These are phyloP conservation scores for Sarcophaga carnaria DNA, from an alignment of 2,888 invertebrate genomes.

Conservation along the genomic window DNA sequence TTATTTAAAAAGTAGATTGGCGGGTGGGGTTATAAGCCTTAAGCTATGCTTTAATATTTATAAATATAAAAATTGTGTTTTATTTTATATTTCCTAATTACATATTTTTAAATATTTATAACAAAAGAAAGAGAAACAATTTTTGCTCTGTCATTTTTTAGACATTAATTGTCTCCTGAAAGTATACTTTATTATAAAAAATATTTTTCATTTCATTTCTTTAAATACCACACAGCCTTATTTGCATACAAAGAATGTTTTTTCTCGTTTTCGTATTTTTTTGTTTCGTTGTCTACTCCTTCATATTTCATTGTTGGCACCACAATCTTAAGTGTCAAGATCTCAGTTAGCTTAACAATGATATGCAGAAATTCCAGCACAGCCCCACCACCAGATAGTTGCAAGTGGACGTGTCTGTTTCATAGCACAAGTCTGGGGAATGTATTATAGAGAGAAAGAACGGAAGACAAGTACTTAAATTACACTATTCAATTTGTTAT, in stretches of 20 bases:
- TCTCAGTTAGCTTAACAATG: slow-evolving; percentile 44
- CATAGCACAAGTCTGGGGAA: background rate
- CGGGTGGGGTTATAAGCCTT: no score
- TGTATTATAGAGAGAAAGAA: background rate
- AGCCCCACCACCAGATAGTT: background rate
- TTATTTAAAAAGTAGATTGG: no score
- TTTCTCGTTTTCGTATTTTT: slow-evolving; percentile 1
- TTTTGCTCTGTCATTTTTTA: slow-evolving; percentile 13
- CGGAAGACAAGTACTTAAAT: background rate
- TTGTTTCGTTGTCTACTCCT: slow-evolving; percentile 8
- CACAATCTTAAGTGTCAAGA: slow-evolving; percentile 48
- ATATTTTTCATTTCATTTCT: background rate
- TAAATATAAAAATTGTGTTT: background rate
- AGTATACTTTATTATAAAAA: background rate
- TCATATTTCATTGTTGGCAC: slow-evolving; percentile 48
- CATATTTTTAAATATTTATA: background rate
- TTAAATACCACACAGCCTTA: background rate
- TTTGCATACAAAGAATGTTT: slow-evolving; percentile 1
- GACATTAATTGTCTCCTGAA: slow-evolving; percentile 22
- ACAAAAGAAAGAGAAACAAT: background rate
- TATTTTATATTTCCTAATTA: background rate
- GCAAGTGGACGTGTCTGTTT: background rate
- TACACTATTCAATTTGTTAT: background rate
- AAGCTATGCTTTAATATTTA: no score
- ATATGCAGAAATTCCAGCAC: slow-evolving; percentile 32